phyloP scores from a whole-genome alignment of 1,140 invertebrate genomes.

The Pseudobourletiella spinata region DNA sequence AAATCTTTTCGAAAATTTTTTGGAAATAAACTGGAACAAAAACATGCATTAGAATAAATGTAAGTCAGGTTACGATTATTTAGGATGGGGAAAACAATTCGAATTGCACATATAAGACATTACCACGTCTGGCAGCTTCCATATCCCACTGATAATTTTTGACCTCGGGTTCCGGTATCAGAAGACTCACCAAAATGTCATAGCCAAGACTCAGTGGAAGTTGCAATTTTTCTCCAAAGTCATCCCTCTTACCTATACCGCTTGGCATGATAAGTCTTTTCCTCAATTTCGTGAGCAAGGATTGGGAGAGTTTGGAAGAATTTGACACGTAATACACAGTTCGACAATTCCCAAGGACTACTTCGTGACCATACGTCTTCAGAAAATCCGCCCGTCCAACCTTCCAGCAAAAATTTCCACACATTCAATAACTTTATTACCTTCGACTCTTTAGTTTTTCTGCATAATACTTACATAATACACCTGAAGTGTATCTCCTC shows the following conservation, averaged over 20 bases:
- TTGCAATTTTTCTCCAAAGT: constrained; percentile 37
- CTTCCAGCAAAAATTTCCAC: constrained; percentile 4
- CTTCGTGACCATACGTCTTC: constrained; percentile 17
- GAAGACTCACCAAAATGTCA: constrained; percentile 63
- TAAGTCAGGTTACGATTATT: too few species aligned
- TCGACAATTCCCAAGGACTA: constrained; percentile 28
- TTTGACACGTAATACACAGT: constrained; percentile 24
- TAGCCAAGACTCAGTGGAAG: constrained; percentile 52
- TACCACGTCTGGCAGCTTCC: too few species aligned
- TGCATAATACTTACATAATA: not conserved
- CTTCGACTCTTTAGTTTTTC: not conserved
- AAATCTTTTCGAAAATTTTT: constrained; percentile 58
- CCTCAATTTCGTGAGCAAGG: constrained; percentile 1
- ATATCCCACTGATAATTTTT: constrained; percentile 60
- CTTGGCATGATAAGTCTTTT: not conserved
- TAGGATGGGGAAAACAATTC: too few species aligned
- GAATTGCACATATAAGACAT: too few species aligned
- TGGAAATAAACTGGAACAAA: constrained; percentile 67
- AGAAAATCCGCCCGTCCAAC: constrained; percentile 27
- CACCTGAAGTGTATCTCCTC: not conserved
- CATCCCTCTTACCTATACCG: not conserved
- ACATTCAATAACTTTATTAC: constrained; percentile 16
- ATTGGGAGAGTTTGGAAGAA: constrained; percentile 8
- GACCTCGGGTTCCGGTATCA: constrained; percentile 64
- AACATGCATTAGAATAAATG: too few species aligned